Evolutionary conservation across 2,797 vertebrate species (phyloP), one percentile per base, ranked within the genome.

Genomic region (Lophius americanus): DNA sequence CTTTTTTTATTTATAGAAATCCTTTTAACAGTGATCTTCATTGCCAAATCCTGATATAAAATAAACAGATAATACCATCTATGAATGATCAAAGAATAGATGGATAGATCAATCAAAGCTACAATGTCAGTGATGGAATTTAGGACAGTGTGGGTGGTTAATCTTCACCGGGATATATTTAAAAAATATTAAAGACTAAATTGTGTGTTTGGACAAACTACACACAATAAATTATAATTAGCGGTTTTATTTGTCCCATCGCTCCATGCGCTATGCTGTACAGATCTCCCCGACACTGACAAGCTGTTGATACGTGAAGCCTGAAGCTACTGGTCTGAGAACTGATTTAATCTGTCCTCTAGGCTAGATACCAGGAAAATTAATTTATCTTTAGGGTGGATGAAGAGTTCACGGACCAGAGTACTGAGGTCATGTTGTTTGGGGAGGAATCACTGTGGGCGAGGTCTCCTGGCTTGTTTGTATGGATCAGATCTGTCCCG

Each of bases 331-430:
- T 56, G 35, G 23, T 60, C 32, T 76, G 3, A 11, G 35, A 62
- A 48, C 68, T 73, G 77, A 85, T 80, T 71, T 60, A 72, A 79
- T 83, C 53, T 69, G 61, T 75, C 56, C 49, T 60, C 50, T 65
- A 51, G 55, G 72, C 65, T 57, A 7, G 56, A 82, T 77, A 76
- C 63, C 75, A 62, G 5, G n/a, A 71, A 59, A 73, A 79, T 80
- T 81, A 83, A 68, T 81, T 84, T 63, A 71, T 87, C 49, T 79
- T 80, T 44, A 44, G 62, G 61, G 57, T 58, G 74, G 41, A 57
- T 53, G 65, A 74, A 68, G 78, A 81, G 54, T 71, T 41, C 59
- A 62, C 51, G 59, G 61, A 61, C 68, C 48, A 51, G 57, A 63
- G 69, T 11, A 47, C 49, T 80, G 76, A 79, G 70, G 50, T 87